Percentiles rank a stretch among this genome's conserved stretches.
These are phyloP conservation scores for Alfaro cultratus DNA, from an alignment of 2,797 vertebrate genomes.

Conservation along the genomic window DNA sequence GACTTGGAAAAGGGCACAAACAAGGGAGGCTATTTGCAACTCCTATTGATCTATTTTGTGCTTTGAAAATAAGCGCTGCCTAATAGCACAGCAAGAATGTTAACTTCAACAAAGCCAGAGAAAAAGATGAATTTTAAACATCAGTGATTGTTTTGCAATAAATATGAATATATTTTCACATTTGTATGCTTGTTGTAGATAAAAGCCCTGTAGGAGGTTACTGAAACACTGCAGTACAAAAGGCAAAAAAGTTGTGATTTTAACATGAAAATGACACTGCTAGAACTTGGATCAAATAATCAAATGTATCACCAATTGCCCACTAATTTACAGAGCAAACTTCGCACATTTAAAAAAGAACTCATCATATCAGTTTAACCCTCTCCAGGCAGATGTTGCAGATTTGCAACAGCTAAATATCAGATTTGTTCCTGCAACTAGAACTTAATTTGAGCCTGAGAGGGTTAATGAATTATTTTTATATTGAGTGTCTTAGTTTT, in stretches of 20 bases:
- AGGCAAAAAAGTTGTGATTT: conserved; percentile 6
- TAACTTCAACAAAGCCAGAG: conserved; percentile 28
- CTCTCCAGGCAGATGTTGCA: too few species aligned
- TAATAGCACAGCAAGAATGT: conserved; percentile 30
- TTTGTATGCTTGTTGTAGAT: conserved; percentile 8
- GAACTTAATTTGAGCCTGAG: too few species aligned
- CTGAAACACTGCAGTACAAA: conserved; percentile 13
- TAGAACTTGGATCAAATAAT: conserved; percentile 27
- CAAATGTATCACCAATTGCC: conserved; percentile 15
- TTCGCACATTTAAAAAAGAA: not conserved
- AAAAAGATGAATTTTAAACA: conserved; percentile 7
- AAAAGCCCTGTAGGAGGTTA: conserved; percentile 12
- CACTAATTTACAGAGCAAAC: conserved; percentile 16
- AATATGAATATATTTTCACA: conserved; percentile 13
- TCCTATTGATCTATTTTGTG: conserved; percentile 11
- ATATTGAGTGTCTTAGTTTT: not conserved
- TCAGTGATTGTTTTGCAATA: conserved; percentile 13
- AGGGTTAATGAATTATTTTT: conserved; percentile 7
- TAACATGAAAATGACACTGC: conserved; percentile 8
- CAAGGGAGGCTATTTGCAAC: conserved; percentile 8
- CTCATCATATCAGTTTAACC: not conserved
- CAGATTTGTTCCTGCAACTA: too few species aligned
- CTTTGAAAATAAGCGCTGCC: conserved; percentile 27
- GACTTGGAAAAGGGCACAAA: not conserved
- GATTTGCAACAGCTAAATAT: too few species aligned